These are phyloP conservation scores for Solen grandis DNA, from an alignment of 1,140 invertebrate genomes.

Conservation along the genomic window DNA sequence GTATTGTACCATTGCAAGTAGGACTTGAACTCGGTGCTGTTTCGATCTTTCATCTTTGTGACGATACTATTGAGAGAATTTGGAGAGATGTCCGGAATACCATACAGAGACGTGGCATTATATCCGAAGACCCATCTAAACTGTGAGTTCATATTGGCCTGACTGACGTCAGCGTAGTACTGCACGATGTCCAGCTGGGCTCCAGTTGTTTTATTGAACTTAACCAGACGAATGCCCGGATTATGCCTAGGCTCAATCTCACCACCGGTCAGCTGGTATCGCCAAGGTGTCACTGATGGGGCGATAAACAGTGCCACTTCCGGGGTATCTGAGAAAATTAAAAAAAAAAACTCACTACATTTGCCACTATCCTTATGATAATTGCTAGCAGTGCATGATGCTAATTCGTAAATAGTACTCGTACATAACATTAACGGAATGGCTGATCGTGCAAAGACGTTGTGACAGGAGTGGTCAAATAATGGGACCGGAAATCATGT, in stretches of 20 bases:
- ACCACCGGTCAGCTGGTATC: constrained; percentile 79
- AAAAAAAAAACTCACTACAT: too few species aligned
- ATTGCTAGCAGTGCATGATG: too few species aligned
- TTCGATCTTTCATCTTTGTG: constrained; percentile 4
- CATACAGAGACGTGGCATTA: constrained; percentile 86
- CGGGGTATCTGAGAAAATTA: constrained; percentile 31
- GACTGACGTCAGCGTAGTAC: constrained; percentile 90
- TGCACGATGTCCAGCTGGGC: constrained; percentile 93
- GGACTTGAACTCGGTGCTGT: background rate
- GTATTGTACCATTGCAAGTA: constrained; percentile 37
- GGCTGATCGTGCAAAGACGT: too few species aligned
- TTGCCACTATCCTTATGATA: too few species aligned
- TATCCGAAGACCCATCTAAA: constrained; percentile 90
- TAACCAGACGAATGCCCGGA: constrained; percentile 91
- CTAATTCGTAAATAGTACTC: too few species aligned
- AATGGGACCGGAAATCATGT: too few species aligned
- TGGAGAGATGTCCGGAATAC: constrained; percentile 87
- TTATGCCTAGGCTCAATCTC: constrained; percentile 92
- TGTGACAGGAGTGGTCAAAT: too few species aligned
- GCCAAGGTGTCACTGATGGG: constrained; percentile 65
- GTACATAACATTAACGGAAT: too few species aligned
- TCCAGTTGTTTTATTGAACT: constrained; percentile 91
- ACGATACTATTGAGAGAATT: constrained; percentile 85
- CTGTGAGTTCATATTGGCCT: constrained; percentile 86
- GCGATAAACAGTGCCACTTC: constrained; percentile 59